Evolutionary conservation across 2,113 vertebrate genomes (phyloP), one percentile per base, ranked within the genome.

Genomic region (Jacana jacana): DNA sequence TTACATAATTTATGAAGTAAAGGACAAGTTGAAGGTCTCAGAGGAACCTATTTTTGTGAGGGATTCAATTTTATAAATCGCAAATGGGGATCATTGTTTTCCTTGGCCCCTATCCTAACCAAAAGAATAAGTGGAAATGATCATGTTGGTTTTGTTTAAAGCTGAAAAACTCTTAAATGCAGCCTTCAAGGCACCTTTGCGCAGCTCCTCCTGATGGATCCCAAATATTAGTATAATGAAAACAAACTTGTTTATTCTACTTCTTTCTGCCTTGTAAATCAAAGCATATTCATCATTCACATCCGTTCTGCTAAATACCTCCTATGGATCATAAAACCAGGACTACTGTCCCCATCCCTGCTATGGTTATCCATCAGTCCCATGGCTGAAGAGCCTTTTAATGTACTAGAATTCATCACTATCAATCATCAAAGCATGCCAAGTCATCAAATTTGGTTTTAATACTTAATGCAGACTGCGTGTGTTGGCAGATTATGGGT

Each of bases 41-140:
- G 44, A 94, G 40, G 49, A 94, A 58, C 40, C n/a, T 89, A 16
- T 71, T 93, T 90, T 94, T 79, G 40, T 81, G 88, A 95, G 44
- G 20, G 52, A 76, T 86, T 80, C 48, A 63, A 37, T 91, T 89
- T 83, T 79, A 22, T 80, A 49, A 81, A 78, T 88, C 65, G 17
- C 42, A 81, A 81, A 70, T 4, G 14, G 25, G n/a, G 68, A 55
- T 87, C 14, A 11, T 89, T 92, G 79, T 79, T 97, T 85, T 18
- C 75, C 76, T 96, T 96, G 95, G 89, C 86, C 46, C 3, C 1
- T 28, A 61, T 83, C 60, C 76, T 86, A 28, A 88, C 48, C 30
- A 60, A 87, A 85, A 92, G 58, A 79, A 77, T 77, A 55, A 87
- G 44, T 48, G 35, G 71, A 91, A 88, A 78, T 71, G 10, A 17